Evolutionary conservation across 1,140 invertebrate genomes (phyloP).

Genomic region (Macrobrachium rosenbergii): DNA sequence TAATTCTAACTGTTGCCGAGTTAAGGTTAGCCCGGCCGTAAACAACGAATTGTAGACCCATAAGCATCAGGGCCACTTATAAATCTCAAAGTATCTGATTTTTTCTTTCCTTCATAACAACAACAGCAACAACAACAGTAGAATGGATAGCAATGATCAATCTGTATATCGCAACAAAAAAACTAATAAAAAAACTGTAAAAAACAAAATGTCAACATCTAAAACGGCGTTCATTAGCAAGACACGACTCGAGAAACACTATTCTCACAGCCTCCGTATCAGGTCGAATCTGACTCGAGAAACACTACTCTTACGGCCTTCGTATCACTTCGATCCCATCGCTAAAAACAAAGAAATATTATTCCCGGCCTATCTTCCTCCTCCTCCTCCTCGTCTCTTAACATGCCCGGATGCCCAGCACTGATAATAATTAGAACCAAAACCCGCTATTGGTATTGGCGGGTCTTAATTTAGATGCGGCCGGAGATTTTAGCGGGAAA

Average conservation of each 20-base stretch:
- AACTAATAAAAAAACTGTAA: neutral
- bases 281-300: too few relatives aligned
- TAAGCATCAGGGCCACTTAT: too few relatives aligned
- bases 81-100: too few relatives aligned
- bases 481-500: slow-evolving; percentile 46
- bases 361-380: neutral
- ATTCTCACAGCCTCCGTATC: too few relatives aligned
- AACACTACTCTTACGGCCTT: neutral
- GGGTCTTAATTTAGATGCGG: slow-evolving; percentile 36
- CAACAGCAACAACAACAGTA: neutral
- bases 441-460: slow-evolving; percentile 5
- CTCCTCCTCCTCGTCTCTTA: neutral
- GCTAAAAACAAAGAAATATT: neutral
- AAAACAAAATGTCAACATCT: neutral
- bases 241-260: neutral
- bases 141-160: neutral
- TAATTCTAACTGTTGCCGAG: neutral
- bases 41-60: too few relatives aligned
- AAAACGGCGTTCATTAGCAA: neutral
- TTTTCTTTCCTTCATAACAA: too few relatives aligned
- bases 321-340: too few relatives aligned
- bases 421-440: neutral
- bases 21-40: too few relatives aligned
- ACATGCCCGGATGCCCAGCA: neutral
- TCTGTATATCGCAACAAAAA: neutral